Conservation (phyloP, 2,888 invertebrate genomes). For the Thymelicus sylvestris region DNA sequence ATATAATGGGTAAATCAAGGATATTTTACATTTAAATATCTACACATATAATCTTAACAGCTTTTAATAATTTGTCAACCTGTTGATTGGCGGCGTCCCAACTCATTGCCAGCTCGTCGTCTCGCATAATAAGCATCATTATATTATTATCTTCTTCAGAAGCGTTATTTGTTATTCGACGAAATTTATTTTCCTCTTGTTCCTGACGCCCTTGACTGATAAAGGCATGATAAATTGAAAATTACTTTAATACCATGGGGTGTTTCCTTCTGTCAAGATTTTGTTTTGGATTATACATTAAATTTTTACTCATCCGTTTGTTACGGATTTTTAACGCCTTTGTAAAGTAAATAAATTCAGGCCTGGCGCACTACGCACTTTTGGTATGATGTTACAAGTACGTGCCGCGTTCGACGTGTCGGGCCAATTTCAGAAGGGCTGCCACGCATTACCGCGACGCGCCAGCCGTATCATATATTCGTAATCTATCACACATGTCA, state of each 20-base stretch:
- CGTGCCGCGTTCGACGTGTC: no score
- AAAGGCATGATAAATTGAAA: slow-evolving; percentile 1
- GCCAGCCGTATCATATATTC: no score
- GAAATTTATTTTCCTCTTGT: background rate
- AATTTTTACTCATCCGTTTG: no score
- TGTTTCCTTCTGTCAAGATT: background rate
- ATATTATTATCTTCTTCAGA: slow-evolving; percentile 1
- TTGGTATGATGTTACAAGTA: no score
- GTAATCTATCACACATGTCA: no score
- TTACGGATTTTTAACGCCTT: no score
- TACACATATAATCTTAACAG: background rate
- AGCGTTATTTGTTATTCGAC: background rate
- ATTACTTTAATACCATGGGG: background rate
- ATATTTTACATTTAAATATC: no score
- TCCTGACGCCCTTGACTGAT: background rate
- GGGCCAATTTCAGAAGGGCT: no score
- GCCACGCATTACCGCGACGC: no score
- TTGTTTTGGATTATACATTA: background rate
- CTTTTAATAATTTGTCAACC: slow-evolving; percentile 5
- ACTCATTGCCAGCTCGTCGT: background rate
- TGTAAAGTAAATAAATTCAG: no score
- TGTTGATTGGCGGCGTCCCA: slow-evolving; percentile 14
- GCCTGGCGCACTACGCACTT: no score
- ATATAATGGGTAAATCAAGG: no score
- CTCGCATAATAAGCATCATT: background rate